These are phyloP conservation scores for Coryphaenoides rupestris DNA, from an alignment of 2,113 vertebrate species.

Conservation along the genomic window DNA sequence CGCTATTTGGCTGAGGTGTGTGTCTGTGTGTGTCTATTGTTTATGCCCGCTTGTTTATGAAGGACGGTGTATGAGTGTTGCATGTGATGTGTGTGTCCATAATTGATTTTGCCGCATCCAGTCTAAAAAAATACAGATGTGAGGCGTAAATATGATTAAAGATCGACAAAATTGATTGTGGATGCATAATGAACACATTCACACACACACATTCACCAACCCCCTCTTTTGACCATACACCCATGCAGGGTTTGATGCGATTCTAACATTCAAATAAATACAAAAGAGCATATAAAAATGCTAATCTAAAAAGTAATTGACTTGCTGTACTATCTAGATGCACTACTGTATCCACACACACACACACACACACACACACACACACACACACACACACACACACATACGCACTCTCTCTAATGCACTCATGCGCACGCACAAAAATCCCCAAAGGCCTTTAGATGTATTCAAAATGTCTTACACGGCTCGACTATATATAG, in stretches of 20 bases:
- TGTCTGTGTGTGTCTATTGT: not conserved
- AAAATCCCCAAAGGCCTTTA: constrained; percentile 53
- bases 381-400: not conserved
- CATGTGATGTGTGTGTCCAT: constrained; percentile 1
- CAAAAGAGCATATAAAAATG: not conserved
- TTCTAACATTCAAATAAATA: not conserved
- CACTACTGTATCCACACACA: not conserved
- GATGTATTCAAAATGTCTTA: constrained; percentile 67
- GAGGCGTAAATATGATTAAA: not conserved
- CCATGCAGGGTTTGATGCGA: not conserved
- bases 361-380: not conserved
- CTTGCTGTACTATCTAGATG: not conserved
- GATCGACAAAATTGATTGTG: not conserved
- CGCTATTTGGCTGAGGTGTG: no score
- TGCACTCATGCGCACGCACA: constrained; percentile 11
- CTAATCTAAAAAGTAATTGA: not conserved
- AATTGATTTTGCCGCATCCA: constrained; percentile 10
- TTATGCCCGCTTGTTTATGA: no score
- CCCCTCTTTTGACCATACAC: not conserved
- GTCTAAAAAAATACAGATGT: not conserved
- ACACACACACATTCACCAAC: not conserved
- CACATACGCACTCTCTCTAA: constrained; percentile 10
- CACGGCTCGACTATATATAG: constrained; percentile 68
- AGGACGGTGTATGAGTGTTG: not conserved
- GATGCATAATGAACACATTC: not conserved